These are phyloP conservation scores for Vulpes lagopus DNA, from an alignment of 2,113 vertebrate genomes.

Conservation along the genomic window DNA sequence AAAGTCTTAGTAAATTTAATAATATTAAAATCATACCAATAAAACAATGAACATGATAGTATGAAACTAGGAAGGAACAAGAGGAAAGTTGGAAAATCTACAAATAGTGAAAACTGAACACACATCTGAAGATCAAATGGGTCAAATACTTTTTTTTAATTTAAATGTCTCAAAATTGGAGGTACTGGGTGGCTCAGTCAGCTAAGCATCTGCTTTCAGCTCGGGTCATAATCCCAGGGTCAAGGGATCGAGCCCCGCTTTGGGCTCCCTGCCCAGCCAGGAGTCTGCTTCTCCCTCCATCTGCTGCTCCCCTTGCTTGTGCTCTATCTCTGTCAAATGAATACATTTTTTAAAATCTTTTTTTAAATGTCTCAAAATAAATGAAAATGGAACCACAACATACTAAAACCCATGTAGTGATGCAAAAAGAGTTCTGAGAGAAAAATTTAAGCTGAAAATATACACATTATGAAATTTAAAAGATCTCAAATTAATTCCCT, in stretches of 20 bases:
- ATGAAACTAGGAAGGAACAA: not conserved
- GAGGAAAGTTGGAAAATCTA: not conserved
- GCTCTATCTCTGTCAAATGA: too few species aligned
- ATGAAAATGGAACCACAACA: not conserved
- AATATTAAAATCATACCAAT: not conserved
- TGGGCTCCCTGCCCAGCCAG: too few species aligned
- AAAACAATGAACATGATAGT: not conserved
- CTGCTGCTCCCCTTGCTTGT: too few species aligned
- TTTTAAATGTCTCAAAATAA: not conserved
- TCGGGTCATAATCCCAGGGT: too few species aligned
- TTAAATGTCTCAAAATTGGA: too few species aligned
- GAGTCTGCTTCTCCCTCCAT: too few species aligned
- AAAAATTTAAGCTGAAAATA: not conserved
- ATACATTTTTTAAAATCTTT: too few species aligned
- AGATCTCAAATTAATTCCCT: not conserved
- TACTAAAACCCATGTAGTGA: not conserved
- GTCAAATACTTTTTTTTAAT: not conserved
- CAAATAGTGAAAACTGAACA: not conserved
- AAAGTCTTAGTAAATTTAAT: not conserved
- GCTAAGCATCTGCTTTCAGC: too few species aligned
- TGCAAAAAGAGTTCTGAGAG: not conserved
- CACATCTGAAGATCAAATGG: not conserved
- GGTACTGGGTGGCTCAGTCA: too few species aligned
- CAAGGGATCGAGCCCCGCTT: too few species aligned
- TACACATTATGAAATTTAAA: not conserved